Evolutionary conservation across 2,888 invertebrate species (phyloP).

Genomic region (Entomobrya proxima): DNA sequence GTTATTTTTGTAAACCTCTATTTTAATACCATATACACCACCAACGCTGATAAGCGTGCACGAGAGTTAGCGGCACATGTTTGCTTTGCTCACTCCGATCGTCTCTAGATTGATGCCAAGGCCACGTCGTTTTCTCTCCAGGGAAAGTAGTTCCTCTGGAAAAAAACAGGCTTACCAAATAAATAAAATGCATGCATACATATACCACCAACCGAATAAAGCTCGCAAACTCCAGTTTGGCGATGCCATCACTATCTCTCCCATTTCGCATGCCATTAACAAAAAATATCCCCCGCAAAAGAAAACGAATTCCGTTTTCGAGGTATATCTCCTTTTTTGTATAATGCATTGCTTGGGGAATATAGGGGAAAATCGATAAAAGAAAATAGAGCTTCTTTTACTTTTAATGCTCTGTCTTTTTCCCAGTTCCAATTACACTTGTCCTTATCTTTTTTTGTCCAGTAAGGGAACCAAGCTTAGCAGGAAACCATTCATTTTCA

Average conservation of each 20-base stretch:
- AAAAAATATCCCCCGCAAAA: too few species aligned
- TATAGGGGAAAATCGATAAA: constrained; percentile 3
- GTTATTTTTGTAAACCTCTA: neutral
- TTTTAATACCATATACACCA: neutral
- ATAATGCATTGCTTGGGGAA: neutral
- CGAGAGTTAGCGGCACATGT: constrained; percentile 22
- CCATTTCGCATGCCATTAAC: too few species aligned
- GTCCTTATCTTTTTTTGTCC: neutral
- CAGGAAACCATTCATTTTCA: constrained; percentile 23
- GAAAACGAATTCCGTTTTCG: too few species aligned
- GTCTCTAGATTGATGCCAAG: constrained; percentile 33
- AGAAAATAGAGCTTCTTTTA: constrained; percentile 19
- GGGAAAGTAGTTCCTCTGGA: constrained; percentile 1
- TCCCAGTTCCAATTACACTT: neutral
- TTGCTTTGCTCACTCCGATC: constrained; percentile 5
- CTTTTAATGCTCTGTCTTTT: neutral
- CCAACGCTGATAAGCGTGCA: neutral
- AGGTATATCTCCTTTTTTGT: neutral
- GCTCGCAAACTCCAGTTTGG: too few species aligned
- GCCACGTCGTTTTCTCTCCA: neutral
- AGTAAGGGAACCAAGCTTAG: neutral
- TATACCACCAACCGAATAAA: too few species aligned
- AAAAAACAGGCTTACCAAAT: too few species aligned
- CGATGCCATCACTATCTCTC: too few species aligned
- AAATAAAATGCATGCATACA: too few species aligned